These are phyloP conservation scores for Rhyacophila evoluta DNA, from an alignment of 2,888 invertebrate species.

Conservation along the genomic window DNA sequence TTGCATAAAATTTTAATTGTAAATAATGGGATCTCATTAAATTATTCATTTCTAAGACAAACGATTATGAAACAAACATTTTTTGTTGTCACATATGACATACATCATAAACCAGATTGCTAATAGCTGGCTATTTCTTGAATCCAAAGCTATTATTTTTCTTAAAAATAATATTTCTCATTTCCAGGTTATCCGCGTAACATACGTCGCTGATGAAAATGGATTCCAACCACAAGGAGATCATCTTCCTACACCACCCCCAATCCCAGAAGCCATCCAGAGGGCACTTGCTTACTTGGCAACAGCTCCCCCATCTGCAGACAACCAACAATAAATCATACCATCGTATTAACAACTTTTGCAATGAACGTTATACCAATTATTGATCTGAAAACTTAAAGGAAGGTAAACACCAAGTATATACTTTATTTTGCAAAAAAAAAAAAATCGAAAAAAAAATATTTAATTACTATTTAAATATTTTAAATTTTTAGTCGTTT, in stretches of 20 bases:
- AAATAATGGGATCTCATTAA: too few relatives aligned
- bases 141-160: too few relatives aligned
- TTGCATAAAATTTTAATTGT: too few relatives aligned
- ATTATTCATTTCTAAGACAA: too few relatives aligned
- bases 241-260: constrained; percentile 54
- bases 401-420: neutral
- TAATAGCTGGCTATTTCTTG: too few relatives aligned
- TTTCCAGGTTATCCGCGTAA: constrained; percentile 50
- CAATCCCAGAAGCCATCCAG: constrained; percentile 54
- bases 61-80: too few relatives aligned
- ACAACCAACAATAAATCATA: constrained; percentile 46
- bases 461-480: neutral
- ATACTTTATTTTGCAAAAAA: neutral
- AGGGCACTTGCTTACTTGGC: constrained; percentile 53
- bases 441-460: neutral
- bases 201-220: constrained; percentile 54
- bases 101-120: too few relatives aligned
- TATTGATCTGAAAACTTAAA: neutral
- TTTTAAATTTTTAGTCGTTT: neutral
- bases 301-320: constrained; percentile 52
- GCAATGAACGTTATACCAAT: constrained; percentile 11
- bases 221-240: constrained; percentile 54
- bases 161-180: too few relatives aligned
- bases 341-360: neutral
- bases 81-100: too few relatives aligned